Evolutionary conservation across 2,888 invertebrate genomes (phyloP).

Genomic region (Leucophenga montana): DNA sequence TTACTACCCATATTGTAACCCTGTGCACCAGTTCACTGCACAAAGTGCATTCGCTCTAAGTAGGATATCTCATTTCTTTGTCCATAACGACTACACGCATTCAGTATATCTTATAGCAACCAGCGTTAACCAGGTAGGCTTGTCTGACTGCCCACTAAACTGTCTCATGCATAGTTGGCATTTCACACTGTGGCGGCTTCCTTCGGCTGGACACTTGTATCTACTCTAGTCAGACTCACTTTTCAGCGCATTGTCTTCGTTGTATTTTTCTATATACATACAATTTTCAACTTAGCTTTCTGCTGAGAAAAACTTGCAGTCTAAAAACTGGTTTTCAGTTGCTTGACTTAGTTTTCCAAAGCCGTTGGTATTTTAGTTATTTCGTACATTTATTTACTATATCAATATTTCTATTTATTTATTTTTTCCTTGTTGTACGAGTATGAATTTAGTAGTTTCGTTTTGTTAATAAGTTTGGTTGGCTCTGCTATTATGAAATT

Average conservation of each 20-base stretch:
- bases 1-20: neutral
- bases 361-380: neutral
- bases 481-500: neutral
- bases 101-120: no score
- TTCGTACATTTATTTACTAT: no score
- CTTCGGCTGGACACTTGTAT: neutral
- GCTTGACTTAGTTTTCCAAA: slow-evolving; percentile 5
- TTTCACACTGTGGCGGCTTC: neutral
- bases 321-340: neutral
- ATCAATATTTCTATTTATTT: neutral
- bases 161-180: slow-evolving; percentile 17
- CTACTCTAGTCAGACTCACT: slow-evolving; percentile 9
- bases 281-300: no score
- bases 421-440: neutral
- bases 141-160: slow-evolving; percentile 12
- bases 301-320: neutral
- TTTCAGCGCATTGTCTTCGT: neutral
- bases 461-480: slow-evolving; percentile 10
- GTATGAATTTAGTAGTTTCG: neutral
- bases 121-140: neutral
- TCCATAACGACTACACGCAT: slow-evolving; percentile 6
- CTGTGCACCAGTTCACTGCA: slow-evolving; percentile 7
- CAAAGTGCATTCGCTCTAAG: slow-evolving; percentile 12
- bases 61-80: slow-evolving; percentile 22
- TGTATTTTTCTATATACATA: no score